These are phyloP conservation scores for Arizona elegans DNA, from an alignment of 2,113 vertebrate species.

Conservation along the genomic window DNA sequence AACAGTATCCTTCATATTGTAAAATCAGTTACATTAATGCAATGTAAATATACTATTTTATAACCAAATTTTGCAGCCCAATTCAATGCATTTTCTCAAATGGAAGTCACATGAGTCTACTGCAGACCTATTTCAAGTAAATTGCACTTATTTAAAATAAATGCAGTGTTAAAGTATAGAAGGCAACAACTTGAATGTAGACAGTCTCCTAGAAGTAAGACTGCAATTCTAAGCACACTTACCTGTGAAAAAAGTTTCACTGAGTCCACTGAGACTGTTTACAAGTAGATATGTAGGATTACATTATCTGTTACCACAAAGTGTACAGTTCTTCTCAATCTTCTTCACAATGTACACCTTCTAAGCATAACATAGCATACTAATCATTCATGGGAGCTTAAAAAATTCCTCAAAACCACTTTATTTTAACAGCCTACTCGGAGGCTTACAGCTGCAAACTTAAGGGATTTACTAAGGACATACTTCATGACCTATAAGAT, in stretches of 20 bases:
- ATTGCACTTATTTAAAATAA: neutral
- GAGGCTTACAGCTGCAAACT: neutral
- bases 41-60: accelerated
- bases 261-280: neutral
- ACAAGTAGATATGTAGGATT: neutral
- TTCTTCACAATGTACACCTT: neutral
- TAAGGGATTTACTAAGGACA: neutral
- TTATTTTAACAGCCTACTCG: neutral
- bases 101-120: neutral
- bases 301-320: neutral
- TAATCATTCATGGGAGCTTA: neutral
- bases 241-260: neutral
- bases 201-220: neutral
- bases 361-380: neutral
- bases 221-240: neutral
- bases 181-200: neutral
- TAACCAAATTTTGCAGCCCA: neutral
- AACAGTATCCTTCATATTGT: neutral
- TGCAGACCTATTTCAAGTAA: neutral
- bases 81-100: neutral
- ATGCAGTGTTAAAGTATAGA: neutral
- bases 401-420: neutral
- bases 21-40: neutral
- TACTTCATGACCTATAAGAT: neutral
- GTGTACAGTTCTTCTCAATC: neutral